Percentiles rank a stretch among this genome's conserved stretches.
These are phyloP conservation scores for Pseudonaja textilis DNA, from an alignment of 2,113 vertebrate genomes.

Conservation along the genomic window DNA sequence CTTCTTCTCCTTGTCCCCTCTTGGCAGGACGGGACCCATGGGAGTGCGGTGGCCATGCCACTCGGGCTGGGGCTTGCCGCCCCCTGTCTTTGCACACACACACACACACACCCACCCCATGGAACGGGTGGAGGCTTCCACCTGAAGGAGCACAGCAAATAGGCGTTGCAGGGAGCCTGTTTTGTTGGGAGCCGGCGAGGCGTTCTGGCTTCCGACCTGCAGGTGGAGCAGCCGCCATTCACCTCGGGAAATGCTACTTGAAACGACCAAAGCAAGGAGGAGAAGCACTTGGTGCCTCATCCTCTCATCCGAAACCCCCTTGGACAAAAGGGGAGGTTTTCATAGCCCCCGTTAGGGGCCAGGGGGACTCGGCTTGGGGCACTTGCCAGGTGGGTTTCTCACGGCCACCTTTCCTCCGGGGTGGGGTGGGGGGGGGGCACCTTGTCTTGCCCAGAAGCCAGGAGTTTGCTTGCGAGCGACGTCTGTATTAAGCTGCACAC, in stretches of 20 bases:
- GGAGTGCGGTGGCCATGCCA: neutral
- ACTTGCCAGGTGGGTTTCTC: neutral
- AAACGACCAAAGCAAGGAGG: constrained; percentile 69
- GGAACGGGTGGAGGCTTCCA: too few species aligned
- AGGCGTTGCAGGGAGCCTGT: neutral
- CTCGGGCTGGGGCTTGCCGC: neutral
- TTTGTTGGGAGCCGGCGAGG: constrained; percentile 21
- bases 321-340: constrained; percentile 47
- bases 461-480: too few species aligned
- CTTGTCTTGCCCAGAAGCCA: constrained; percentile 10
- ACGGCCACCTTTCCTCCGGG: rapidly evolving
- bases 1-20: neutral
- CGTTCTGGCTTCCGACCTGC: constrained; percentile 69
- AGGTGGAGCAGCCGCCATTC: constrained; percentile 72
- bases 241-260: constrained; percentile 66
- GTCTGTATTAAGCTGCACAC: neutral
- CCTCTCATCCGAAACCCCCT: constrained; percentile 65
- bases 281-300: constrained; percentile 78
- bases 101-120: too few species aligned
- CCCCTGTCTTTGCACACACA: neutral
- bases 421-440: too few species aligned
- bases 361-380: constrained; percentile 22
- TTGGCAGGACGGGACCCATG: neutral
- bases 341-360: constrained; percentile 55
- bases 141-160: neutral